Base-by-base conservation (phyloP, 2,888 invertebrate species). In the Harpalus rufipes region DNA sequence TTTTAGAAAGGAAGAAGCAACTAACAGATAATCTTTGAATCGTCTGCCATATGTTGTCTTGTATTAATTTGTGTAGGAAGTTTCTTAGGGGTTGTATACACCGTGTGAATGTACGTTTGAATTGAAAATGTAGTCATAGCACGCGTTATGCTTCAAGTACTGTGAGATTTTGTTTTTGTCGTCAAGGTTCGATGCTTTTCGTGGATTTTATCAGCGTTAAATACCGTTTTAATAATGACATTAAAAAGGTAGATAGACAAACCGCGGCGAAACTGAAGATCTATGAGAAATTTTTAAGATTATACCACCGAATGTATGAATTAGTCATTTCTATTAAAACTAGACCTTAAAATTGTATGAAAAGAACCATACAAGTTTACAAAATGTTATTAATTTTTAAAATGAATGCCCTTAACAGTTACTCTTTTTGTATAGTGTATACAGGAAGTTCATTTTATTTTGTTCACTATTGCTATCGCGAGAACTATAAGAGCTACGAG, bases 101-200 rank as follows among this genome's bases (percentile, higher is more conserved):
- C 41, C 63, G 81, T 81, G 81, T 65, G 81, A 81, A 81, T 81
- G 63, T 81, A 63, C 81, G 81, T 81, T 81, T 81, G 65, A 51
- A 21, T n/a, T 51, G n/a, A 63, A 18, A 63, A 14, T 12, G 25
- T 39, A n/a, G 80, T 18, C 59, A 25, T 51, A 16, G 72, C 72
- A 1, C 10, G 14, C 51, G 72, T 78, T 14, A 81, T 32, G 68
- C 68, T 61, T 32, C 59, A 58, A 32, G 32, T 21, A 78, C 56
- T 68, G 21, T 81, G 56, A 56, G 81, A 81, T 81, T 76, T 81
- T 81, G 81, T 81, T 81, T 81, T 81, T 65, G 65, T 81, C 21
- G 65, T 56, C 21, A 81, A 12, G 68, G 25, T 58, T 78, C 78
- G 78, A n/a, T 78, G 78, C n/a, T 4, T 78, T 58, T 58, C 18